Percentiles rank a stretch among this genome's conserved stretches.
Evolutionary conservation across 2,113 vertebrate species (phyloP).

Genomic region (Megaceryle torquata): DNA sequence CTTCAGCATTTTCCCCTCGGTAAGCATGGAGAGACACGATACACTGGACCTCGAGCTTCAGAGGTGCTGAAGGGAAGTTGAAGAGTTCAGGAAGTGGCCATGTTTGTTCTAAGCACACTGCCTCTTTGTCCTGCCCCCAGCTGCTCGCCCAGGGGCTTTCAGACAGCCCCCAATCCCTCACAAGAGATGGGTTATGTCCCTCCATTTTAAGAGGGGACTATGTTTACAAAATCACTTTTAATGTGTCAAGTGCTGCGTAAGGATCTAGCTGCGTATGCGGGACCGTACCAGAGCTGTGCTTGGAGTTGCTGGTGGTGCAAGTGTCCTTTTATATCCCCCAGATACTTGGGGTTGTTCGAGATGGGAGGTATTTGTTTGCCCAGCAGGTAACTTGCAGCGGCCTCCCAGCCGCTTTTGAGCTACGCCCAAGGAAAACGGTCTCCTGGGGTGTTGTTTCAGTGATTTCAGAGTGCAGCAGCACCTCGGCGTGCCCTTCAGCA

Average conservation of each 20-base stretch:
- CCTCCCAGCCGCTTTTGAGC: neutral
- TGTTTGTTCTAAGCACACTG: slow-evolving; percentile 52
- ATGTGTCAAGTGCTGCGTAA: neutral
- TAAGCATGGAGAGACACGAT: neutral
- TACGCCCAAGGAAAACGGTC: neutral
- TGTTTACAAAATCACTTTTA: neutral
- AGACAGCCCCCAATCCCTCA: neutral
- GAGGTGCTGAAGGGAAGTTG: slow-evolving; percentile 49
- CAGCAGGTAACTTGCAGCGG: neutral
- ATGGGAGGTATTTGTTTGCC: neutral
- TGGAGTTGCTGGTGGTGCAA: neutral
- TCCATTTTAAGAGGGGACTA: neutral
- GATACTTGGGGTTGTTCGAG: neutral
- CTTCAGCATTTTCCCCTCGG: neutral
- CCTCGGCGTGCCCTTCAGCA: fast-evolving
- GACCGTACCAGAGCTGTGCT: neutral
- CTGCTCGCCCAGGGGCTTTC: slow-evolving; percentile 9
- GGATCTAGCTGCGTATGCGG: neutral
- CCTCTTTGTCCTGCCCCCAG: slow-evolving; percentile 50
- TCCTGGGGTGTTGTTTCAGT: neutral
- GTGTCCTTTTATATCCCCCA: neutral
- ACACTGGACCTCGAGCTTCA: neutral
- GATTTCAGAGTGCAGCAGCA: fast-evolving
- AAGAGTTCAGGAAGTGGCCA: slow-evolving; percentile 64
- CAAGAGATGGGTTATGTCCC: neutral